Conservation (phyloP, 1,140 invertebrate genomes). For the Drosophila ananassae region DNA sequence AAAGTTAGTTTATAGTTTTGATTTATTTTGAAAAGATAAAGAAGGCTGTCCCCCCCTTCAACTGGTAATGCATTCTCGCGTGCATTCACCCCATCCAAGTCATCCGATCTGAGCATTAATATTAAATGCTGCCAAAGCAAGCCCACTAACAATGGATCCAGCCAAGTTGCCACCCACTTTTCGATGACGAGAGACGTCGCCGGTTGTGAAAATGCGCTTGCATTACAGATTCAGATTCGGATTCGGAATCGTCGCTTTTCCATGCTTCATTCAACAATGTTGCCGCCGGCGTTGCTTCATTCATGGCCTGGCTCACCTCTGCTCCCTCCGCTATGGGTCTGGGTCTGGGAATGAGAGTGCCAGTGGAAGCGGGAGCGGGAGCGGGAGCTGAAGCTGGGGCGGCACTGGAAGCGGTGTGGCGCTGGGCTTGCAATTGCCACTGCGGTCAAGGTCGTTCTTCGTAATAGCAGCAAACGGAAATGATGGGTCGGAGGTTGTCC, state of each 20-base stretch:
- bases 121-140: constrained; percentile 48
- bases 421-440: constrained; percentile 24
- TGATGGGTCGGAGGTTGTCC: neutral
- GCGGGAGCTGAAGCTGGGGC: no score
- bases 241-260: constrained; percentile 14
- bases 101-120: constrained; percentile 46
- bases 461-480: constrained; percentile 22
- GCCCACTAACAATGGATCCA: constrained; percentile 46
- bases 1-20: no score
- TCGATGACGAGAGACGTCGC: constrained; percentile 21
- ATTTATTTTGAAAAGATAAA: no score
- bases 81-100: constrained; percentile 62
- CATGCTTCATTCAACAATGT: constrained; percentile 71
- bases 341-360: constrained; percentile 10
- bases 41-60: neutral
- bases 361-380: no score
- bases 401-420: no score
- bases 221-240: neutral
- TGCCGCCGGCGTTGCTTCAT: constrained; percentile 51
- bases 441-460: constrained; percentile 72
- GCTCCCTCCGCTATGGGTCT: neutral
- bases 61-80: constrained; percentile 30
- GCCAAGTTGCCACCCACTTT: constrained; percentile 57
- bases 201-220: constrained; percentile 46
- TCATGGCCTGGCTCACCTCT: constrained; percentile 28